phyloP scores from a whole-genome alignment of 2,113 vertebrate genomes.

The Trogon melanurus region DNA sequence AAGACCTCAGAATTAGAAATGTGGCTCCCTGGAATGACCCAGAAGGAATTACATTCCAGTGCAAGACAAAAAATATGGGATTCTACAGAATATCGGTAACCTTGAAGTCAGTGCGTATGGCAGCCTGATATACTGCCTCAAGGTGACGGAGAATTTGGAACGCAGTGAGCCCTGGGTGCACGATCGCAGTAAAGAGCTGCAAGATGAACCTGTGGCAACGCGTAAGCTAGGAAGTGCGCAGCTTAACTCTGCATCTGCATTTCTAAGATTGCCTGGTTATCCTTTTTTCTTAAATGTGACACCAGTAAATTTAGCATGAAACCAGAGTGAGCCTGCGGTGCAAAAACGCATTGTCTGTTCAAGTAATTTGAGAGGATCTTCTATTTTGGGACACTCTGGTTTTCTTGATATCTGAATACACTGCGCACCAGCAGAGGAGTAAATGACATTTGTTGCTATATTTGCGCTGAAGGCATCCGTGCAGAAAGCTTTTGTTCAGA shows the following conservation, averaged over 20 bases:
- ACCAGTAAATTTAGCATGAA: accelerated
- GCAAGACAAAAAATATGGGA: background rate
- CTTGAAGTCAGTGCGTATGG: background rate
- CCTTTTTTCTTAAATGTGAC: background rate
- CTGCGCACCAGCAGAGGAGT: background rate
- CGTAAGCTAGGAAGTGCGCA: background rate
- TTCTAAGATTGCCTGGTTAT: background rate
- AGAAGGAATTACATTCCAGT: background rate
- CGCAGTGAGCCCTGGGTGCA: background rate
- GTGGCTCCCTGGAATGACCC: background rate
- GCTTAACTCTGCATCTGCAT: background rate
- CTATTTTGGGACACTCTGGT: background rate
- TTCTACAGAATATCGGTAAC: background rate
- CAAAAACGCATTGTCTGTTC: background rate
- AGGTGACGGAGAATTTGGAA: background rate
- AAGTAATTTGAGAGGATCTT: background rate
- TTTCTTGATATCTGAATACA: background rate
- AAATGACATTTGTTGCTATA: background rate
- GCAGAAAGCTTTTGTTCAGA: background rate
- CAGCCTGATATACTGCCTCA: background rate
- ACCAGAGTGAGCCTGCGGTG: background rate
- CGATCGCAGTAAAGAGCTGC: background rate
- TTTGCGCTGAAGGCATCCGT: background rate
- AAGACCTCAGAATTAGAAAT: background rate
- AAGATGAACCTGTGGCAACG: background rate